Percentiles rank a stretch among this genome's conserved stretches.
These are phyloP conservation scores for Rotaria sp. DNA, from an alignment of 2,888 invertebrate genomes.

Conservation along the genomic window DNA sequence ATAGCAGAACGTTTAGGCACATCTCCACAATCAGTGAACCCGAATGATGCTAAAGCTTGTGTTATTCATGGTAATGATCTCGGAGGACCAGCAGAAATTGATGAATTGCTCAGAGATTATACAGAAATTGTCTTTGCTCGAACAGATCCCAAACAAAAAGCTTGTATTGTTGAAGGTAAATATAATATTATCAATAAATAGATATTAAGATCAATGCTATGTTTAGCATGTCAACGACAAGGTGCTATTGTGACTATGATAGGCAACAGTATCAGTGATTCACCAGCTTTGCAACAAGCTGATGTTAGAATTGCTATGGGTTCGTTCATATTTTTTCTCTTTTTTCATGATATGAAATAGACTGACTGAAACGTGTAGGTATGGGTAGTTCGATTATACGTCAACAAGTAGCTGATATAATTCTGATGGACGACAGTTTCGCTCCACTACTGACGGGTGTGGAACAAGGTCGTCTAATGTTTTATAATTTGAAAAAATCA, in stretches of 20 bases:
- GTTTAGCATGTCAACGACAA: conserved; percentile 72
- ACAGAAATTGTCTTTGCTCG: conserved; percentile 60
- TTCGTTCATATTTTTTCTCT: too few species aligned
- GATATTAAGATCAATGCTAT: too few species aligned
- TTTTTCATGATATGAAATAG: too few species aligned
- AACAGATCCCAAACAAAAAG: conserved; percentile 60
- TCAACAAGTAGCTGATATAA: conserved; percentile 58
- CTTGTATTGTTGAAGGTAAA: conserved; percentile 65
- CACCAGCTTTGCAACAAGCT: conserved; percentile 81
- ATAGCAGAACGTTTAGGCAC: conserved; percentile 58
- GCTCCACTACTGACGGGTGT: conserved; percentile 65
- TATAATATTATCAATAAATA: too few species aligned
- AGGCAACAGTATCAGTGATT: conserved; percentile 84
- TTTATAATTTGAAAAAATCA: conserved; percentile 44
- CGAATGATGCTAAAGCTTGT: conserved; percentile 73
- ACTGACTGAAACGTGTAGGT: too few species aligned
- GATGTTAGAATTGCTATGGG: conserved; percentile 60
- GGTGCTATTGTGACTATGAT: conserved; percentile 85
- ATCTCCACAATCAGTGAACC: background rate
- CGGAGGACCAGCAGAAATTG: conserved; percentile 54
- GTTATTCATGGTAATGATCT: conserved; percentile 63
- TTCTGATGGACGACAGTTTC: conserved; percentile 43
- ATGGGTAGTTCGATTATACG: conserved; percentile 88
- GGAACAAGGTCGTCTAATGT: conserved; percentile 62
- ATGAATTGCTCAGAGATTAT: conserved; percentile 50